Conservation (phyloP, 2,113 vertebrate genomes). For the Zootoca vivipara region DNA sequence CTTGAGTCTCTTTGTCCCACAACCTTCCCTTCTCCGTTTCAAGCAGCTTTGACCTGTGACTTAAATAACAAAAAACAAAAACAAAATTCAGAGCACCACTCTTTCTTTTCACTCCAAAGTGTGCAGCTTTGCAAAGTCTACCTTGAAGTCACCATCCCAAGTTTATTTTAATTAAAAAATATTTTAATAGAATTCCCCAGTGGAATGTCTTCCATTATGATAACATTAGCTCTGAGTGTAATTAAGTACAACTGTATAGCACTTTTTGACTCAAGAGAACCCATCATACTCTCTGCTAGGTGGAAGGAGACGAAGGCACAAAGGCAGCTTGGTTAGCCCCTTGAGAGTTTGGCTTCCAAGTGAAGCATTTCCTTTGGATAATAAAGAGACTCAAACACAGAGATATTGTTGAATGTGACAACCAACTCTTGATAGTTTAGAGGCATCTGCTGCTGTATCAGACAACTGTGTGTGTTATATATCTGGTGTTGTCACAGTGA, state of each 20-base stretch:
- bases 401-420: neutral
- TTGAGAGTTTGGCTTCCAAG: neutral
- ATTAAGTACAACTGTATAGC: conserved; percentile 5
- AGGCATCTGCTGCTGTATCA: neutral
- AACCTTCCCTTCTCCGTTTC: neutral
- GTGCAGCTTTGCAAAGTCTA: neutral
- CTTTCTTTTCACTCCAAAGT: neutral
- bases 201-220: conserved; percentile 10
- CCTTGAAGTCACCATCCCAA: neutral
- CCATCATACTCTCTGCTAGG: neutral
- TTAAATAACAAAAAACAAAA: neutral
- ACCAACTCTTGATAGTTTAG: neutral
- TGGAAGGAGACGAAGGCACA: neutral
- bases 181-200: neutral
- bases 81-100: neutral
- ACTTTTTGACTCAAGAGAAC: conserved; percentile 7
- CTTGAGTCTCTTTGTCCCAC: neutral
- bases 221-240: conserved; percentile 13
- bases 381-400: neutral
- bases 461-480: neutral
- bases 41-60: neutral
- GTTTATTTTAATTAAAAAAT: neutral
- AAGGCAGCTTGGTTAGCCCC: neutral
- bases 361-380: neutral
- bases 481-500: neutral